phyloP scores from a whole-genome alignment of 2,797 vertebrate genomes.

The Phataginus tricuspis region DNA sequence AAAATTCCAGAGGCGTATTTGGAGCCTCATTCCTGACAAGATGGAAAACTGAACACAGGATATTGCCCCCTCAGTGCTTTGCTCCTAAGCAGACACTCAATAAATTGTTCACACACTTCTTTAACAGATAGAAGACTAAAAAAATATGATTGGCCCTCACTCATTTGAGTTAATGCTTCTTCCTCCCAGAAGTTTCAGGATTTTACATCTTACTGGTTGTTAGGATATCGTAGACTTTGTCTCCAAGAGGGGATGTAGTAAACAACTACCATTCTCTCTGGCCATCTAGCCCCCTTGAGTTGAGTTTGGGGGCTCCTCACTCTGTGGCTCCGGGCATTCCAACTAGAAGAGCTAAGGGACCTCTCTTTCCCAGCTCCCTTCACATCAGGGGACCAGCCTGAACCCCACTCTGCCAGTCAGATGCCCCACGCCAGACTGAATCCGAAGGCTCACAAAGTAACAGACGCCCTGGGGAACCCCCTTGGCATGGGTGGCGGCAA shows the following conservation, averaged over 20 bases:
- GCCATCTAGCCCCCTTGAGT: neutral
- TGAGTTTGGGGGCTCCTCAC: neutral
- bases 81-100: neutral
- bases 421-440: rapidly evolving
- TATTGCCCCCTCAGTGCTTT: neutral
- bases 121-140: neutral
- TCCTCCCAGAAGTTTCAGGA: neutral
- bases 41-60: neutral
- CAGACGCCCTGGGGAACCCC: neutral
- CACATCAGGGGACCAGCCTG: neutral
- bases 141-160: neutral
- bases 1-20: neutral
- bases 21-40: neutral
- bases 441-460: neutral
- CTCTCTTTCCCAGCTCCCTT: neutral
- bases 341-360: neutral
- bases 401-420: neutral
- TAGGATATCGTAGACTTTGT: neutral
- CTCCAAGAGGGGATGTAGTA: neutral
- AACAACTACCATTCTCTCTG: neutral
- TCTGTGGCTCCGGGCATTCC: neutral
- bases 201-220: neutral
- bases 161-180: neutral
- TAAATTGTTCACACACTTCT: neutral
- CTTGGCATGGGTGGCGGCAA: neutral